Evolutionary conservation across 2,113 vertebrate species (phyloP), one percentile per base, ranked within the genome.

Genomic region (Aspidoscelis tigris): DNA sequence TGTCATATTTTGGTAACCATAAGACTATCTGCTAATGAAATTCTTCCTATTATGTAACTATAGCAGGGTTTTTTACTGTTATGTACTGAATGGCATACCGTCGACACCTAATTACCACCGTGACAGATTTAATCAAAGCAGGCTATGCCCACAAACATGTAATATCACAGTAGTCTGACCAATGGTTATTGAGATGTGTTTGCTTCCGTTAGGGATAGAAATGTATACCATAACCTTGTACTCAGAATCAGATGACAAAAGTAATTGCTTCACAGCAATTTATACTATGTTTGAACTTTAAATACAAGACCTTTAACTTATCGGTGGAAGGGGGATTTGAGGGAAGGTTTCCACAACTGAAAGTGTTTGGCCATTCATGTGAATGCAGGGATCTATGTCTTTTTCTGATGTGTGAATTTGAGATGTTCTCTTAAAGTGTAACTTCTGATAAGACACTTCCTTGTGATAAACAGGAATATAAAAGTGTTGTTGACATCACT

Each of bases 51-150:
- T 80, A 75, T 93, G 7, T 90, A 85, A 90, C 78, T 81, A 53
- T 81, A 69, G 50, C 87, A 90, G 90, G 93, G 94, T 88, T 88
- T 93, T 90, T 92, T 90, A 89, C 90, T 92, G 89, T 91, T 92
- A 89, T 87, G 90, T 88, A 33, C 91, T 92, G 84, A 80, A 89
- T 79, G 64, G 24, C 3, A 89, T 89, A 84, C 83, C 21, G 88
- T 86, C 80, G 58, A 86, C 77, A 61, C 50, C 81, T 86, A 91
- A 89, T n/a, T 77, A 93, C 86, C 26, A 64, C 3, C 47, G 78
- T 86, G 90, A 84, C 85, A 91, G 50, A 66, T 81, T 89, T 69
- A 78, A 87, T 72, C 89, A 89, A 88, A 86, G 86, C 84, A 79
- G 74, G 61, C 21, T 73, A 76, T 88, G 71, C 86, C 75, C n/a